phyloP scores from a whole-genome alignment of 2,113 vertebrate species.

The Silurus asotus region DNA sequence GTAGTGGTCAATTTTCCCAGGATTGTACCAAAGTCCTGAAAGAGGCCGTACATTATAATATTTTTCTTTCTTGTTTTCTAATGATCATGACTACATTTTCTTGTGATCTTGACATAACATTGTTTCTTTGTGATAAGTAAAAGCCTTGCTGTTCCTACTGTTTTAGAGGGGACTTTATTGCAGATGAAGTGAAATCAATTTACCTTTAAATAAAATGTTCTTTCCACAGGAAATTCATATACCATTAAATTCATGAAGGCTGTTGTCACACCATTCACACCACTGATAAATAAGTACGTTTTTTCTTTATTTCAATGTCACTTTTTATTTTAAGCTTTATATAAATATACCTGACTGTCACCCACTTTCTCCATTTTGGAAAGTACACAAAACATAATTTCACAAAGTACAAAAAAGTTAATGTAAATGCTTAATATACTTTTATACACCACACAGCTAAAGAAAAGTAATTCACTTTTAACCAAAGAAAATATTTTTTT shows the following conservation, averaged over 20 bases:
- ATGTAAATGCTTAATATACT: no score
- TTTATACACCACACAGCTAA: background rate
- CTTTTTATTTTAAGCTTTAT: background rate
- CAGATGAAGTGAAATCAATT: background rate
- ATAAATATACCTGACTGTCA: background rate
- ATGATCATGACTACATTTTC: no score
- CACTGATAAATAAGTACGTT: constrained; percentile 73
- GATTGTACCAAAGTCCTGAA: no score
- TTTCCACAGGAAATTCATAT: constrained; percentile 70
- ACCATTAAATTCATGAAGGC: constrained; percentile 69
- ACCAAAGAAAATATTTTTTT: background rate
- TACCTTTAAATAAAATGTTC: background rate
- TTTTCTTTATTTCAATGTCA: background rate
- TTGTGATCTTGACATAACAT: no score
- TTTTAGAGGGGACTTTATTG: no score
- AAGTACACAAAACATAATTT: background rate
- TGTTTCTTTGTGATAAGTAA: no score
- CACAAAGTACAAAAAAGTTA: background rate
- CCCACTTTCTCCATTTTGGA: background rate
- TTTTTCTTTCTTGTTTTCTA: no score
- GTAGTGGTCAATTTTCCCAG: background rate
- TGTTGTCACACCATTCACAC: constrained; percentile 68
- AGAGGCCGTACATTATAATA: no score
- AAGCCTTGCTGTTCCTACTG: no score
- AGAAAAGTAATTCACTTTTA: background rate